Base-by-base conservation (phyloP, 2,888 invertebrate genomes). In the Andricus quercusramuli region DNA sequence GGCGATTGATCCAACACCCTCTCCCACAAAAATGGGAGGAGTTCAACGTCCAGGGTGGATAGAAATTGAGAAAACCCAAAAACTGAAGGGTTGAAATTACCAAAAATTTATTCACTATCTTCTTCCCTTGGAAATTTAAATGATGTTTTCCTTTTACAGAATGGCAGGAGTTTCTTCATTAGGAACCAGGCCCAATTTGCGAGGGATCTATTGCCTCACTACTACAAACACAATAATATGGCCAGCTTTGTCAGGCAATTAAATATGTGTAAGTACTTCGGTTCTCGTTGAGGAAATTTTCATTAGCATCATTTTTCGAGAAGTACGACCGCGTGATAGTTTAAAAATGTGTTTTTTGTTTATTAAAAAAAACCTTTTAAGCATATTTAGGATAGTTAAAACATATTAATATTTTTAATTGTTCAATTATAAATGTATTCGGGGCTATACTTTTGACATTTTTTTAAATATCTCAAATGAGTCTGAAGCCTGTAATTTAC, bases 151-250 rank as follows among this genome's bases (percentile, higher is more conserved):
- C 65, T 76, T 82, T 94, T 94, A 87, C 93, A 97, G 97, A 95
- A 95, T 94, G 99, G 99, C 64, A 96, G 95, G 89, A 98, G 98
- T 92, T 99, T 99, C 93, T 96, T 98, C 79, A 99, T 99, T 85
- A 96, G 96, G 92, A 98, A 99, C 93, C 98, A 99, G 93, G 97
- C 97, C 56, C 96, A 97, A 85, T 99, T 99, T 94, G 97, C 99
- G 51, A 95, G 97, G 85, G 97, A 98, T 88, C 94, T 99, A 37
- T 94, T 99, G 85, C 99, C 99, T 0, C 94, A 97, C 66, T 99
- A 99, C 92, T 99, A 99, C 94, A 99, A 99, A 94, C 99, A 99
- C 93, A 99, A 98, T 93, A 99, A 99, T 91, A 98, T 99, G 97
- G 98, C 99, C 83, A 99, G 99, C 93, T 99, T 99, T 93, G 98